phyloP scores from a whole-genome alignment of 1,140 invertebrate genomes.

The Chrysopa pallens region DNA sequence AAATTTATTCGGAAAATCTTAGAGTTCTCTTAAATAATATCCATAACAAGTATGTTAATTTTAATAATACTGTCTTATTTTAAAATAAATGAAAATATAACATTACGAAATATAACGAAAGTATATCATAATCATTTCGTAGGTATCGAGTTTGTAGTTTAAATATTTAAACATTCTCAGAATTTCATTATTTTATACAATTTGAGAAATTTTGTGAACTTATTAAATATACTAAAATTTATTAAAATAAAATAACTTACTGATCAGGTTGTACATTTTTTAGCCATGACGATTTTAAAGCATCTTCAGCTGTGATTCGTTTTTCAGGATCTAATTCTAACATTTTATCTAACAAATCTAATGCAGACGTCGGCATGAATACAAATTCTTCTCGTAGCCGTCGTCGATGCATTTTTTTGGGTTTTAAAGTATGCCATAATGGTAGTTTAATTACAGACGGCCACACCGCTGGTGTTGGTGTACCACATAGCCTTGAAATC shows the following conservation, averaged over 20 bases:
- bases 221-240: neutral
- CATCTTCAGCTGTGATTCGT: conserved; percentile 86
- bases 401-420: conserved; percentile 77
- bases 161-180: too few species aligned
- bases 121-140: too few species aligned
- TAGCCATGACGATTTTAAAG: conserved; percentile 87
- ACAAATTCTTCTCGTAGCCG: conserved; percentile 83
- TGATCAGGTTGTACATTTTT: conserved; percentile 76
- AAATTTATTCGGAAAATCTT: too few species aligned
- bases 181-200: too few species aligned
- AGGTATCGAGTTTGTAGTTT: too few species aligned
- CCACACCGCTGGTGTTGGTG: conserved; percentile 93
- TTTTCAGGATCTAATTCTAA: conserved; percentile 87
- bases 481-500: conserved; percentile 90
- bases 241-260: conserved; percentile 37
- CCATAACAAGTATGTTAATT: too few species aligned
- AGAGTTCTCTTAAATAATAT: too few species aligned
- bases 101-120: too few species aligned
- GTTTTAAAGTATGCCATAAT: conserved; percentile 78
- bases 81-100: too few species aligned
- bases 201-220: too few species aligned
- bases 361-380: conserved; percentile 71
- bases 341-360: conserved; percentile 94
- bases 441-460: conserved; percentile 91
- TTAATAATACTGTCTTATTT: too few species aligned